Percentiles rank a stretch among this genome's conserved stretches.
Evolutionary conservation across 2,888 invertebrate genomes (phyloP).

Genomic region (Lasioglossum morio): DNA sequence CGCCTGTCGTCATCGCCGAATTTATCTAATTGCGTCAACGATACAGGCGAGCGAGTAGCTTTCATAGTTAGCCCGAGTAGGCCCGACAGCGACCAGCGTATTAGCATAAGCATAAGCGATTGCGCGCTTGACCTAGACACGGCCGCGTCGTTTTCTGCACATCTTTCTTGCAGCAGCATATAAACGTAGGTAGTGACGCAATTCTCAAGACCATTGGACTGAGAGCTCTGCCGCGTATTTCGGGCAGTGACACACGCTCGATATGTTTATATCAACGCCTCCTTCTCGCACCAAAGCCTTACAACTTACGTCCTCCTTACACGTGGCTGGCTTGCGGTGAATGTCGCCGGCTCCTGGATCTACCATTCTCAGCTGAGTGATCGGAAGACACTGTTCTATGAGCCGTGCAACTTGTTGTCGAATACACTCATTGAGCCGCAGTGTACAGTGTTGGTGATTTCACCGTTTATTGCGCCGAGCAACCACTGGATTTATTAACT

Average conservation of each 20-base stretch:
- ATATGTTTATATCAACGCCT: slow-evolving; percentile 65
- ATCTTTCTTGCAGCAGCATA: slow-evolving; percentile 26
- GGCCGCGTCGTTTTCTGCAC: neutral
- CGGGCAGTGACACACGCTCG: slow-evolving; percentile 69
- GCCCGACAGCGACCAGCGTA: neutral
- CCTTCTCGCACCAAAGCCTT: slow-evolving; percentile 29
- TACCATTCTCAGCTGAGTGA: slow-evolving; percentile 35
- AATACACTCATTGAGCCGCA: neutral
- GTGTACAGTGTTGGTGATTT: neutral
- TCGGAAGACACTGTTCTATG: neutral
- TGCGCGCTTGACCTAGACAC: slow-evolving; percentile 36
- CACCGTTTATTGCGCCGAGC: neutral
- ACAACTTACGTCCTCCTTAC: slow-evolving; percentile 33
- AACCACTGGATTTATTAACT: neutral
- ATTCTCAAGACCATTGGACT: slow-evolving; percentile 44
- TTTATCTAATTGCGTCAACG: slow-evolving; percentile 34
- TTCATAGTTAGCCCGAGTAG: neutral
- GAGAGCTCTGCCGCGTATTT: slow-evolving; percentile 67
- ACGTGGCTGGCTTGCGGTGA: slow-evolving; percentile 29
- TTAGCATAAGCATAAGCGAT: slow-evolving; percentile 33
- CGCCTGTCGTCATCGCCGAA: slow-evolving; percentile 17
- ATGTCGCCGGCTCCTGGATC: slow-evolving; percentile 37
- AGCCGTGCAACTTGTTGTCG: neutral
- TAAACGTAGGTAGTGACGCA: slow-evolving; percentile 57
- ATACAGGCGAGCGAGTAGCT: neutral